Conservation (phyloP, 2,797 vertebrate genomes). For the Taeniopygia guttata region DNA sequence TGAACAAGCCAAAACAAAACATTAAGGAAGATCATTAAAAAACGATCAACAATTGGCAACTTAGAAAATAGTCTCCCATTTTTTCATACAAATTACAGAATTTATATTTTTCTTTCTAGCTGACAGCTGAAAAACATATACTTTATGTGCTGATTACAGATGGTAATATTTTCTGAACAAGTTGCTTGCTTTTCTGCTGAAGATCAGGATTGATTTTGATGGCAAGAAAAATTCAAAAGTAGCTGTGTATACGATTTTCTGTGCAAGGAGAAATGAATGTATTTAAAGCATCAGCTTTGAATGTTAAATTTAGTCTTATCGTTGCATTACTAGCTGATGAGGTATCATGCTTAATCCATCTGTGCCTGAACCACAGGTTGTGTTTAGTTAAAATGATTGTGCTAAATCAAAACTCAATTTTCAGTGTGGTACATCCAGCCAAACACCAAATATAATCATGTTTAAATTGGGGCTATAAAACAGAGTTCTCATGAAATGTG, state of each 20-base stretch:
- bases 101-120: not conserved
- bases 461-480: slow-evolving; percentile 18
- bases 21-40: not conserved
- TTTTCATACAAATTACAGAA: not conserved
- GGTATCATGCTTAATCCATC: not conserved
- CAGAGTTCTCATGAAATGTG: not conserved
- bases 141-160: not conserved
- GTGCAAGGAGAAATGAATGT: not conserved
- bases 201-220: not conserved
- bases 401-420: slow-evolving; percentile 49
- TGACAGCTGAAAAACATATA: not conserved
- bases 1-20: not conserved
- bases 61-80: not conserved
- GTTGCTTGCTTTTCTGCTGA: not conserved
- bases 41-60: not conserved
- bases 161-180: not conserved
- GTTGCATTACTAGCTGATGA: not conserved
- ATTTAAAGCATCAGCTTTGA: not conserved
- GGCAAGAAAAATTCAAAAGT: not conserved
- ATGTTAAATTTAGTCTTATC: slow-evolving; percentile 2
- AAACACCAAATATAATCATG: slow-evolving; percentile 16
- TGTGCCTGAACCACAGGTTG: not conserved
- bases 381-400: slow-evolving; percentile 29
- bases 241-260: not conserved
- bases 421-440: not conserved